Evolutionary conservation across 2,797 vertebrate species (phyloP), one percentile per base, ranked within the genome.

Genomic region (Otus scops): DNA sequence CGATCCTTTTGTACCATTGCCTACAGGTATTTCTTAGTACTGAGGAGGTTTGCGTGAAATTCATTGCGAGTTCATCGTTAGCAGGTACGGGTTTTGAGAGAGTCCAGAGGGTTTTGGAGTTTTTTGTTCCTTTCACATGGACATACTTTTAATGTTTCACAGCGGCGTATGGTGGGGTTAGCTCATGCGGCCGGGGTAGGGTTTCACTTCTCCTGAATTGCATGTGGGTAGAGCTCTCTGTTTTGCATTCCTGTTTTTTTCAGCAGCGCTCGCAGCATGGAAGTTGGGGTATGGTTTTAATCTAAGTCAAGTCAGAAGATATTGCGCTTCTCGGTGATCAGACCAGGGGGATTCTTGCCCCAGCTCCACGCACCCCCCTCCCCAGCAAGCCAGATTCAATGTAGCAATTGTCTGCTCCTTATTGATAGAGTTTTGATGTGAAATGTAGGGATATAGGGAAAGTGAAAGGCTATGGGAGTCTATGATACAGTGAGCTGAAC

Each of bases 281-380:
- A 96, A 95, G 70, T 86, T 56, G 68, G 70, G n/a, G 63, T 92
- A 97, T 97, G 96, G 95, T 97, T 98, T 97, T 94, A 97, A 97
- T 98, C 94, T 96, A 53, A 90, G 83, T 74, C 56, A 56, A 95
- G 89, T 95, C 94, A 92, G 73, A 95, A 97, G 93, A 90, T 45
- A 26, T 5, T 93, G 71, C 60, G 48, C 68, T 87, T 92, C 69
- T 83, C 76, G 53, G 50, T 64, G 85, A 77, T 60, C 54, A 41
- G 57, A 63, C 50, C 45, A 11, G 9, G 17, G 57, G 16, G 21
- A 30, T 84, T 64, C 56, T 76, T 11, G 5, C 54, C 65, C 38
- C 54, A 88, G 68, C 61, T 47, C 56, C 26, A 13, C 0, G 2
- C 27, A 3, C 23, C 10, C 17, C 71, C 36, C 13, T 83, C 85